Conservation (phyloP, 2,888 invertebrate species). For the Corythucha ciliata region DNA sequence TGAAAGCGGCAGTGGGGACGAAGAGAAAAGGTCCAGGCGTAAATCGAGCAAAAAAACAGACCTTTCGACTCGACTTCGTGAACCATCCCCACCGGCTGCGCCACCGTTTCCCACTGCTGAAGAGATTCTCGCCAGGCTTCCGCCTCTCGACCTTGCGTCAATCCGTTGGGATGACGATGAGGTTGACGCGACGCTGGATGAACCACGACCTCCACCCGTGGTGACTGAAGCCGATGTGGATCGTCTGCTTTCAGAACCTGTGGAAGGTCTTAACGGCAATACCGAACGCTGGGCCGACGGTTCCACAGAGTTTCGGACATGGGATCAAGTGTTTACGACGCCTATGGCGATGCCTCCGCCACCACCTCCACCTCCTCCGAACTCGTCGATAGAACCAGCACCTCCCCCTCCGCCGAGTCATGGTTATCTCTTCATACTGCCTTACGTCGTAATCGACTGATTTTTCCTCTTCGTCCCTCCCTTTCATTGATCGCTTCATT, state of each 20-base stretch:
- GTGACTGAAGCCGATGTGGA: slow-evolving; percentile 46
- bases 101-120: slow-evolving; percentile 43
- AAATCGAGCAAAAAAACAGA: slow-evolving; percentile 41
- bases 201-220: slow-evolving; percentile 30
- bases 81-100: slow-evolving; percentile 20
- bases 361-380: too few species aligned
- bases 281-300: slow-evolving; percentile 35
- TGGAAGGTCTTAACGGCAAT: slow-evolving; percentile 50
- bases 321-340: slow-evolving; percentile 93
- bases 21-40: slow-evolving; percentile 10
- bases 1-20: too few species aligned
- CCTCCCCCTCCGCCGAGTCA: too few species aligned
- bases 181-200: slow-evolving; percentile 32
- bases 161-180: slow-evolving; percentile 44
- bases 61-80: slow-evolving; percentile 48
- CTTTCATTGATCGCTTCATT: too few species aligned
- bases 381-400: too few species aligned
- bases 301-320: slow-evolving; percentile 66
- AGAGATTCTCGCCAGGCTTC: slow-evolving; percentile 55
- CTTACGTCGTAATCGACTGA: slow-evolving; percentile 91
- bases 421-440: slow-evolving; percentile 89
- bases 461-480: too few species aligned
- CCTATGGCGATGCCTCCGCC: too few species aligned
- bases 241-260: slow-evolving; percentile 35
- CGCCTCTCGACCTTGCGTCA: slow-evolving; percentile 53